These are phyloP conservation scores for Sminthurides aquaticus DNA, from an alignment of 2,888 invertebrate species.

Conservation along the genomic window DNA sequence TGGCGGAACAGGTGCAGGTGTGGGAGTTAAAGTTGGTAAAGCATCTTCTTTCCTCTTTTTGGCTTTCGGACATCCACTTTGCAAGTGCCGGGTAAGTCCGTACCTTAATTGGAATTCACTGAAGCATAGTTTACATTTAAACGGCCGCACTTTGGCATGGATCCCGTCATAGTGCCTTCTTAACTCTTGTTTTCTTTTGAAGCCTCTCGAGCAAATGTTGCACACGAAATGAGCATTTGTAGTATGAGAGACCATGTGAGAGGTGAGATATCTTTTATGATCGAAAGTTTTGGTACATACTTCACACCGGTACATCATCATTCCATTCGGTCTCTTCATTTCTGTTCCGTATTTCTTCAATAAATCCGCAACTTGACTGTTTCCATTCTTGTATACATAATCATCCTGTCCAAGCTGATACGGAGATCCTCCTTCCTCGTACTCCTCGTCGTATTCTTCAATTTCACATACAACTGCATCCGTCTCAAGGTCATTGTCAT, in stretches of 20 bases:
- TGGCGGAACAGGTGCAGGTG: not conserved
- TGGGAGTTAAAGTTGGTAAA: too few relatives aligned
- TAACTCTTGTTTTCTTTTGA: slow-evolving; percentile 1
- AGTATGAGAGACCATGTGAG: slow-evolving; percentile 5
- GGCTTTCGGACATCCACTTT: slow-evolving; percentile 5
- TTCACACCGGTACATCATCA: slow-evolving; percentile 2
- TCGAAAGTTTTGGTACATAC: not conserved
- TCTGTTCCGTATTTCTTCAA: not conserved
- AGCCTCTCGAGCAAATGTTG: not conserved
- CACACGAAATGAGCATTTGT: slow-evolving; percentile 1
- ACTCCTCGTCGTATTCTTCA: not conserved
- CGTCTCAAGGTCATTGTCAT: not conserved
- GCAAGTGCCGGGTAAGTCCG: not conserved
- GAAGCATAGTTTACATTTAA: not conserved
- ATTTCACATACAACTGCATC: not conserved
- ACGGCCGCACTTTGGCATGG: slow-evolving; percentile 3
- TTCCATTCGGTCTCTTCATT: not conserved
- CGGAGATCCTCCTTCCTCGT: not conserved
- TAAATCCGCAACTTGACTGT: not conserved
- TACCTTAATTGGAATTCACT: slow-evolving; percentile 1
- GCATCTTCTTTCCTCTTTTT: not conserved
- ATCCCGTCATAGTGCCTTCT: slow-evolving; percentile 1
- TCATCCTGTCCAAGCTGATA: not conserved
- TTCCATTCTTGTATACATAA: not conserved
- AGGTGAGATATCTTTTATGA: slow-evolving; percentile 2